Percentiles rank a stretch among this genome's conserved stretches.
Evolutionary conservation across 2,797 vertebrate species (phyloP).

Genomic region (Labeo calbasu): DNA sequence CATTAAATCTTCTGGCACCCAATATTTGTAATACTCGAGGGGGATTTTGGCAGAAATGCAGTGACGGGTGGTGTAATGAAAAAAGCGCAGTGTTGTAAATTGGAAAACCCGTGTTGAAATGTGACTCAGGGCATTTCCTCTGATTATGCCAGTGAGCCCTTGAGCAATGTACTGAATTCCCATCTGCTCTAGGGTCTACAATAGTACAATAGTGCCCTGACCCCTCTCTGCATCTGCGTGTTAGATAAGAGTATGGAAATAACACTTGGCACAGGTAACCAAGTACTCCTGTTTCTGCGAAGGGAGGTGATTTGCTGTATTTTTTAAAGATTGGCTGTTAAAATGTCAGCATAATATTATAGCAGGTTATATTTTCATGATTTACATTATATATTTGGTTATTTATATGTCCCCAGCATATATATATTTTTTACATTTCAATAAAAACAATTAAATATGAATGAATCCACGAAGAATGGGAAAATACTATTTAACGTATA

Average conservation of each 20-base stretch:
- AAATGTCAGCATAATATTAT: neutral
- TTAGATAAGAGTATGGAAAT: conserved; percentile 19
- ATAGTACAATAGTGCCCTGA: neutral
- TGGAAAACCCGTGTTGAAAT: conserved; percentile 14
- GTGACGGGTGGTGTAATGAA: conserved; percentile 5
- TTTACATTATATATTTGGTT: neutral
- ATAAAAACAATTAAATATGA: neutral
- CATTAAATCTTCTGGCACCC: neutral
- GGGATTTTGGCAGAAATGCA: conserved; percentile 2
- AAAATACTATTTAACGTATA: neutral
- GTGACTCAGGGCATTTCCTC: conserved; percentile 22
- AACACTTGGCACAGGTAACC: neutral
- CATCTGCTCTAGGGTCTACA: conserved; percentile 3
- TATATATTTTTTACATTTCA: neutral
- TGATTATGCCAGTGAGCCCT: conserved; percentile 2
- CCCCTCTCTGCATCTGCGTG: conserved; percentile 4
- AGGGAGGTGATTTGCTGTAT: neutral
- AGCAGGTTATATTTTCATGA: neutral
- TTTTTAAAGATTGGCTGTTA: neutral
- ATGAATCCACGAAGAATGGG: neutral
- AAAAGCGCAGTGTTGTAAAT: conserved; percentile 3
- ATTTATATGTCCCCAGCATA: neutral
- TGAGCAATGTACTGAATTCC: conserved; percentile 25
- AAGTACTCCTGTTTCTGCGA: neutral
- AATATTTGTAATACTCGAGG: neutral